These are phyloP conservation scores for Pseudochromis fuscus DNA, from an alignment of 2,797 vertebrate species.

Conservation along the genomic window DNA sequence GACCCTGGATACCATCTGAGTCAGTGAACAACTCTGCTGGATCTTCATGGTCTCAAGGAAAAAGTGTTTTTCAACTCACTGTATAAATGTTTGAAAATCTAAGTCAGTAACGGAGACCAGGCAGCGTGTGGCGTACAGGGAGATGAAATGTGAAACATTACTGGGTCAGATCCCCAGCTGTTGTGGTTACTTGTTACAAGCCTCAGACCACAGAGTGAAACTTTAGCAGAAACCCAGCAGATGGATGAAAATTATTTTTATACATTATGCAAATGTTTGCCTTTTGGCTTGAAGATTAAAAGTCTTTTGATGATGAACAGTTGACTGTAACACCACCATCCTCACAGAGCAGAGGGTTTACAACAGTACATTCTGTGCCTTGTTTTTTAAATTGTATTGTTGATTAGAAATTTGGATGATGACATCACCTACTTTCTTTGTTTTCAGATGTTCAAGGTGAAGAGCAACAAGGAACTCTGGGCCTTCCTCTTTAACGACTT, in stretches of 20 bases:
- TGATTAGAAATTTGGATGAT: not conserved
- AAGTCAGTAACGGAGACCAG: not conserved
- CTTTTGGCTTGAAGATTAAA: not conserved
- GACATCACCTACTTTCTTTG: constrained; percentile 1
- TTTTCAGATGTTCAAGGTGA: constrained; percentile 82
- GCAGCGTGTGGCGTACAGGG: not conserved
- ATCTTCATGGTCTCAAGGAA: not conserved
- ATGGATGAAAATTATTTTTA: constrained; percentile 2
- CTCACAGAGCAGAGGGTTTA: too few relatives aligned
- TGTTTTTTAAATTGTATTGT: not conserved
- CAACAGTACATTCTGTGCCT: too few relatives aligned
- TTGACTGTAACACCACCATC: not conserved
- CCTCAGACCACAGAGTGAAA: constrained; percentile 11
- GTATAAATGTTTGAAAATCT: constrained; percentile 27
- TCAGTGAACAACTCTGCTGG: not conserved
- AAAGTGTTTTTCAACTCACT: not conserved
- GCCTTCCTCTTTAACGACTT: constrained; percentile 98
- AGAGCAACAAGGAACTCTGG: constrained; percentile 96
- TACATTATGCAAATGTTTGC: too few relatives aligned
- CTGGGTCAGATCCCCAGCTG: not conserved
- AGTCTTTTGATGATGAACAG: constrained; percentile 9
- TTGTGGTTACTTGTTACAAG: constrained; percentile 1
- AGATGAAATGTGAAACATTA: constrained; percentile 15
- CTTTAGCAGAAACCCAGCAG: constrained; percentile 2
- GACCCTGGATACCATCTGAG: not conserved